Evolutionary conservation across 1,140 invertebrate genomes (phyloP).

Genomic region (Cepaea nemoralis): DNA sequence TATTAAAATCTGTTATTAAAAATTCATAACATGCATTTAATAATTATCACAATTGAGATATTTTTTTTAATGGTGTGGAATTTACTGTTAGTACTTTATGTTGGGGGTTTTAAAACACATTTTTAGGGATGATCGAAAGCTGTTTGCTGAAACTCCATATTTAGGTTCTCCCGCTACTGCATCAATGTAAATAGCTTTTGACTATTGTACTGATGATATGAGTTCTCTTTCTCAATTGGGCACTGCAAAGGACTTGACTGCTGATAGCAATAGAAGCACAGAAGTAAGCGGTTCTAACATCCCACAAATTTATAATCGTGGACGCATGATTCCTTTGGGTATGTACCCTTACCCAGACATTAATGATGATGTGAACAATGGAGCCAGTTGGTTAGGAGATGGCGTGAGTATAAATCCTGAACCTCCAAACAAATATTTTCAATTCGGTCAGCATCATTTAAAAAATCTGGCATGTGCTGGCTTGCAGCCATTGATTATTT

Average conservation of each 20-base stretch:
- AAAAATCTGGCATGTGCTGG: background rate
- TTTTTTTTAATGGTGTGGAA: too few relatives aligned
- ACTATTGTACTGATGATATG: slow-evolving; percentile 26
- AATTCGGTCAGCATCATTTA: background rate
- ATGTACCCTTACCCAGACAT: slow-evolving; percentile 43
- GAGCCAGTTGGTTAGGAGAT: slow-evolving; percentile 59
- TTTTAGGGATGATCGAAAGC: too few relatives aligned
- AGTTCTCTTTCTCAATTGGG: slow-evolving; percentile 30
- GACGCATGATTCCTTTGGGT: background rate
- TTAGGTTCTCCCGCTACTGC: too few relatives aligned
- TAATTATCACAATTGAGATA: too few relatives aligned
- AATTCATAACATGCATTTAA: too few relatives aligned
- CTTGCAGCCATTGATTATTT: background rate
- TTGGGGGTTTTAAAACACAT: too few relatives aligned
- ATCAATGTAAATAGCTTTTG: too few relatives aligned
- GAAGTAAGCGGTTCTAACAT: slow-evolving; percentile 14
- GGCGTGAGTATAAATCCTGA: slow-evolving; percentile 67
- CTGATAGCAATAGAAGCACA: slow-evolving; percentile 10
- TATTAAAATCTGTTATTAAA: too few relatives aligned
- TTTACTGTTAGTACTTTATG: too few relatives aligned
- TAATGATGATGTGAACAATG: slow-evolving; percentile 76
- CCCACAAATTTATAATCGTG: slow-evolving; percentile 22
- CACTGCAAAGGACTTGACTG: slow-evolving; percentile 14
- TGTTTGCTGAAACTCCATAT: too few relatives aligned
- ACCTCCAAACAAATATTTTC: background rate